Percentiles rank a stretch among this genome's conserved stretches.
Conservation (phyloP, 2,797 vertebrate genomes). For the Pseudochirops corinnae region DNA sequence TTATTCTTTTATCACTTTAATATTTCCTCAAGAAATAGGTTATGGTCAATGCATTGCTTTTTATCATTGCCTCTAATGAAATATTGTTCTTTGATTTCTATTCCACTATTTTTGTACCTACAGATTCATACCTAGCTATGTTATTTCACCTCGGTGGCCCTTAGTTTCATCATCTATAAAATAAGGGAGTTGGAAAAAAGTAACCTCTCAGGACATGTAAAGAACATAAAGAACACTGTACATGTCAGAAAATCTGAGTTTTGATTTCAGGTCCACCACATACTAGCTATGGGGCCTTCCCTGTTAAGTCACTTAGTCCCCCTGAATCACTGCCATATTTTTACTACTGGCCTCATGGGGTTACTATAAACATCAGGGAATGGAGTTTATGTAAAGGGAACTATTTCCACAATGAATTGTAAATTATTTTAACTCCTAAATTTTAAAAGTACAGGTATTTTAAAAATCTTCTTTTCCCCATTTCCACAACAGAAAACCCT, state of each 20-base stretch:
- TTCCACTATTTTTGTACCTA: not conserved
- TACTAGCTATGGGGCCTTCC: not conserved
- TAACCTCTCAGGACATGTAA: not conserved
- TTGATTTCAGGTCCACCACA: not conserved
- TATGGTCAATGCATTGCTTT: not conserved
- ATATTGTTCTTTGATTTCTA: not conserved
- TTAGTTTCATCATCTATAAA: not conserved
- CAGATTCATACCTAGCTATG: not conserved
- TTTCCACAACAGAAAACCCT: slow-evolving; percentile 14
- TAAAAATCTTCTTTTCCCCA: slow-evolving; percentile 27
- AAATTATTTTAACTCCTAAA: slow-evolving; percentile 50
- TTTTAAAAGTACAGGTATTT: slow-evolving; percentile 29
- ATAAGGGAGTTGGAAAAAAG: not conserved
- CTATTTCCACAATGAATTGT: slow-evolving; percentile 37
- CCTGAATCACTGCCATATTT: not conserved
- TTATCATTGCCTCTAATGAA: not conserved
- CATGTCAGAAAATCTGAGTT: not conserved
- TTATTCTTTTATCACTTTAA: too few relatives aligned
- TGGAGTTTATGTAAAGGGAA: slow-evolving; percentile 5
- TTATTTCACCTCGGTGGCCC: not conserved
- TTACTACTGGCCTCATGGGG: not conserved
- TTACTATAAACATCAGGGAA: not conserved
- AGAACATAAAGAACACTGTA: not conserved
- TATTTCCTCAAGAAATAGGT: too few relatives aligned
- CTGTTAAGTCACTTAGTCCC: not conserved